Conservation (phyloP, 2,888 invertebrate genomes). For the Eilema caniola region DNA sequence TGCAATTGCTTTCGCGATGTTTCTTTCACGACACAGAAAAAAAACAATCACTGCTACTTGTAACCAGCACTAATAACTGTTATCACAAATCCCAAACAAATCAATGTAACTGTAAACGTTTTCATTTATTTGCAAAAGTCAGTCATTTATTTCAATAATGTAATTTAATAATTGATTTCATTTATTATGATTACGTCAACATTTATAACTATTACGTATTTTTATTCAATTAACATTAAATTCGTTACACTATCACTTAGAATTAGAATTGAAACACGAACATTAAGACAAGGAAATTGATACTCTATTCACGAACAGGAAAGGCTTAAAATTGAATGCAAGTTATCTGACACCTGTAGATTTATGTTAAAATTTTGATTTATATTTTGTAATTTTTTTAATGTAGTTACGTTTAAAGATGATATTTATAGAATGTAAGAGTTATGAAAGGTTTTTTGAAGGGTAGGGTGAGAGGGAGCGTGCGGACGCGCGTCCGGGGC, state of each 20-base stretch:
- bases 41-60: background rate
- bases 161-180: background rate
- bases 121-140: background rate
- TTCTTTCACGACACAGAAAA: background rate
- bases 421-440: constrained; percentile 30
- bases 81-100: background rate
- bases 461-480: constrained; percentile 37
- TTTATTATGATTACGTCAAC: background rate
- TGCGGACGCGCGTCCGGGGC: constrained; percentile 42
- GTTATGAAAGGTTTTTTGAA: constrained; percentile 31
- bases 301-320: constrained; percentile 43
- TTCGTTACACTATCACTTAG: constrained; percentile 36
- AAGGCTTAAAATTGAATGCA: constrained; percentile 47
- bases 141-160: background rate
- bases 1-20: background rate
- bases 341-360: constrained; percentile 58
- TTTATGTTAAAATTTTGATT: constrained; percentile 31
- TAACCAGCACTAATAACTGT: background rate
- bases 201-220: constrained; percentile 15
- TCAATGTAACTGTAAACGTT: background rate
- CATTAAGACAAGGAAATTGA: constrained; percentile 44
- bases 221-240: constrained; percentile 22
- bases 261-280: constrained; percentile 31
- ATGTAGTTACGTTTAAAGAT: constrained; percentile 8
- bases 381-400: constrained; percentile 29